A percentile compares a stretch with the other conserved stretches of the same genome.
These are phyloP conservation scores for Xylocampa areola DNA, from an alignment of 2,888 invertebrate species.

Conservation along the genomic window DNA sequence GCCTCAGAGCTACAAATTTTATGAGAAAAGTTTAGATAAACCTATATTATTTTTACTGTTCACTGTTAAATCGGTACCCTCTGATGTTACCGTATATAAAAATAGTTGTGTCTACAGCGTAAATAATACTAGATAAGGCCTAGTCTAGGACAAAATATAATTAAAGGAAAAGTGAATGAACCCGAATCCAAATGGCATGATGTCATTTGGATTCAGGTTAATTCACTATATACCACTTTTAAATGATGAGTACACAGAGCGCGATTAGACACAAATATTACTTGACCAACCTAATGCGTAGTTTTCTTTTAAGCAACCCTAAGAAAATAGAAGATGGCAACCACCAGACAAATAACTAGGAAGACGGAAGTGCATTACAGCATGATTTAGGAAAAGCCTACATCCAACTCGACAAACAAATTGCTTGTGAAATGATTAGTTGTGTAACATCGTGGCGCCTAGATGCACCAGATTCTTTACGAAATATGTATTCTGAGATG, in stretches of 20 bases:
- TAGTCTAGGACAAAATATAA: too few relatives aligned
- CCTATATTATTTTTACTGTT: background rate
- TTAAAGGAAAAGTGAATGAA: too few relatives aligned
- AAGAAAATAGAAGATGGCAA: conserved; percentile 21
- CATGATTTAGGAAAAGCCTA: conserved; percentile 56
- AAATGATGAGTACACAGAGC: too few relatives aligned
- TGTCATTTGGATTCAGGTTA: too few relatives aligned
- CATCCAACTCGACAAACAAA: conserved; percentile 25
- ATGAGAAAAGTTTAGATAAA: background rate
- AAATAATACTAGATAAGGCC: too few relatives aligned
- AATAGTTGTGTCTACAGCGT: too few relatives aligned
- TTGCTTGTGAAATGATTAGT: conserved; percentile 41
- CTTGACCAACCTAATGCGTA: background rate
- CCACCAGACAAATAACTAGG: conserved; percentile 31
- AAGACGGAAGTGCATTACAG: conserved; percentile 51
- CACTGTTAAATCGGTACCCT: too few relatives aligned
- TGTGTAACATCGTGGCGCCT: conserved; percentile 31
- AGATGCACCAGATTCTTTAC: conserved; percentile 38
- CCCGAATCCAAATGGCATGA: too few relatives aligned
- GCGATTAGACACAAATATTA: too few relatives aligned
- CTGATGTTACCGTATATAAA: too few relatives aligned
- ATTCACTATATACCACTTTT: too few relatives aligned
- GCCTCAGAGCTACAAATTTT: background rate
- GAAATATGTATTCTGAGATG: conserved; percentile 1
- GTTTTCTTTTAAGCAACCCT: conserved; percentile 30